Base-by-base conservation (phyloP, 2,888 invertebrate genomes). In the Platerodrilus igneus region DNA sequence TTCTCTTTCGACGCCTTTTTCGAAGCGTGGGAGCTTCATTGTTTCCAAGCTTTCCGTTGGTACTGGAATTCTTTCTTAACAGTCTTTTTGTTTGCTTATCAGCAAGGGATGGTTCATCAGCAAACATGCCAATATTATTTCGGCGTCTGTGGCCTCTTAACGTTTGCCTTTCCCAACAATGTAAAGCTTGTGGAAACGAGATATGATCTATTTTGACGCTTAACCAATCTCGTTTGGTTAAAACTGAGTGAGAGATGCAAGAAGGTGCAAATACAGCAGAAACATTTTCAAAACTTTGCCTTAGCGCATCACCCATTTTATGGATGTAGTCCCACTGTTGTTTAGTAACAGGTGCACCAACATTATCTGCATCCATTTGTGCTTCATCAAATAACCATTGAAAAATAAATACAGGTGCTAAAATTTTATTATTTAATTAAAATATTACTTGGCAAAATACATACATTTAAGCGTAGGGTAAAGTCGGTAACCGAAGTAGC, bases 361-460 rank as follows among this genome's bases (percentile, higher is more conserved):
- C 89, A 56, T 93, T 93, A 64, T 92, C 91, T 0, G 88, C 91
- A 17, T 87, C 82, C 76, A 95, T 83, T 71, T 94, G 94, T 2
- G 93, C 93, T 61, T 93, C 92, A 64, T 95, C 94, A 65, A 92
- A 94, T 31, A 94, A 74, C 81, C 92, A 93, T 76, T 94, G 94
- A 64, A 94, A 90, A 14, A 95, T 84, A 64, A 94, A 95, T 15
- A 94, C 74, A 0, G 93, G 91, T 32, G 88, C 93, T 81, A 66
- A 23, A 66, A 37, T 37, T 41, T n/a, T 18, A 15, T 14, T 20
- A 1, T 26, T 13, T 2, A n/a, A 3, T 22, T 16, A 33, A 16
- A 4, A 2, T 31, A 16, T 15, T 22, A 15, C 7, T 3, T 9
- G 5, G 9, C 18, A 18, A 23, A 16, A 10, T 16, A 53, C 74